These are phyloP conservation scores for Propithecus perrieri DNA, from an alignment of 2,797 vertebrate genomes.

Conservation along the genomic window DNA sequence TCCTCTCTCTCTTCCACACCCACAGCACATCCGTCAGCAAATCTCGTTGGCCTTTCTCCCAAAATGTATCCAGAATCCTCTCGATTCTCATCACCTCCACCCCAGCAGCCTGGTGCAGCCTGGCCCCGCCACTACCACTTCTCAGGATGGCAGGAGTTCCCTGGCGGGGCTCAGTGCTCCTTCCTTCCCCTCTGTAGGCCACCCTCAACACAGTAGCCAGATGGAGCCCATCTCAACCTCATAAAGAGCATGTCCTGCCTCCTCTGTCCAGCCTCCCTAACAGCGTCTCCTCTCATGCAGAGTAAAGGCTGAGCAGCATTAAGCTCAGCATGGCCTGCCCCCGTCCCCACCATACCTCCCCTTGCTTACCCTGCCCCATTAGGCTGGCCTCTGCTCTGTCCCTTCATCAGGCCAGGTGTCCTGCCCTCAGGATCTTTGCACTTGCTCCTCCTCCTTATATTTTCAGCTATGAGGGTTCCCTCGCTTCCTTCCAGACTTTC, in stretches of 20 bases:
- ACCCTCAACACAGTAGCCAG: background rate
- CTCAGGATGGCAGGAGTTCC: background rate
- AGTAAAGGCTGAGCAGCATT: background rate
- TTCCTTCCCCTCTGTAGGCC: background rate
- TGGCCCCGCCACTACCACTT: background rate
- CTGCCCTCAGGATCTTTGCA: background rate
- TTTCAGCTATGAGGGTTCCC: background rate
- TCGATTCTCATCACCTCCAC: background rate
- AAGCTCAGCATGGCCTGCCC: background rate
- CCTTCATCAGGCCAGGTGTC: background rate
- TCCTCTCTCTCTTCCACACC: background rate
- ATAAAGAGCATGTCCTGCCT: accelerated
- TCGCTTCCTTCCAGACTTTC: background rate
- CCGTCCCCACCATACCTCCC: background rate
- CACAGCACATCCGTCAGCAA: background rate
- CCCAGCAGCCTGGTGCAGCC: background rate
- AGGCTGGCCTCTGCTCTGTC: background rate
- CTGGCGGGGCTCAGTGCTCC: background rate
- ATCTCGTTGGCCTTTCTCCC: background rate
- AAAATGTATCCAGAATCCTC: background rate
- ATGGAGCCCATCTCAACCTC: background rate
- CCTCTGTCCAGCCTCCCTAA: background rate
- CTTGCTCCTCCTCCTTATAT: accelerated
- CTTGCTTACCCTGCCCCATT: accelerated
- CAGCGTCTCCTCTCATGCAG: background rate